These are phyloP conservation scores for Phallusia fumigata DNA, from an alignment of 23 tunicate genomes.

Conservation along the genomic window DNA sequence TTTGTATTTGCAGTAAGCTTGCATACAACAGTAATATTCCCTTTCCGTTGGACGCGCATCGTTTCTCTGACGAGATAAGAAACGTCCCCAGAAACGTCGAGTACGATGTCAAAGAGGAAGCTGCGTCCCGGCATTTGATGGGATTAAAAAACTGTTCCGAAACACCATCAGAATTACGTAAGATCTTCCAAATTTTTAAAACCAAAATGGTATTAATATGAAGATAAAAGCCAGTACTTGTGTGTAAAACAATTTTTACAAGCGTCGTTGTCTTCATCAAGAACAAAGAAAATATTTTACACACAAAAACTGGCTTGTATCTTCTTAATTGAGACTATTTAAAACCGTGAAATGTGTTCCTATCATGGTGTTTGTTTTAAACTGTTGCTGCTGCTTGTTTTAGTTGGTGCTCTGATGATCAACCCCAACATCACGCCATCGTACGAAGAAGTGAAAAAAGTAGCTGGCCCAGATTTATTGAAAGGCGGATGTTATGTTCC, in stretches of 20 bases:
- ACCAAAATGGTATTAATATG: too few species aligned
- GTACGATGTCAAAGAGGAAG: constrained; percentile 12
- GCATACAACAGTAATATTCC: background rate
- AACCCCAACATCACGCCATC: constrained; percentile 75
- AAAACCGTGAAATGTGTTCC: background rate
- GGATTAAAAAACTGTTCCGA: constrained; percentile 22
- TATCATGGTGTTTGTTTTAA: background rate
- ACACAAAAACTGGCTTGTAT: background rate
- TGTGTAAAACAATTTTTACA: too few species aligned
- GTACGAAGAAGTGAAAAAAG: constrained; percentile 41
- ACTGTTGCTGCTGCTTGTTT: too few species aligned
- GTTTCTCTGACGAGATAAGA: background rate
- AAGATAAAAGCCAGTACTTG: too few species aligned
- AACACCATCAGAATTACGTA: background rate
- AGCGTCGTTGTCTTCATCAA: too few species aligned
- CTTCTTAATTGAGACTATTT: background rate
- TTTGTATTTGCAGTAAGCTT: too few species aligned
- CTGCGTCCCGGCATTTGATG: constrained; percentile 7
- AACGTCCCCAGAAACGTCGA: background rate
- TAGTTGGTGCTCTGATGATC: constrained; percentile 60
- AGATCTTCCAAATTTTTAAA: too few species aligned
- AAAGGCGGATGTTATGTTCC: constrained; percentile 75
- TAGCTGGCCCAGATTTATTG: constrained; percentile 41
- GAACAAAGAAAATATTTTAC: too few species aligned
- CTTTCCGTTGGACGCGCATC: background rate